phyloP scores from a whole-genome alignment of 2,888 invertebrate species.

The Trachelus iudaicus region DNA sequence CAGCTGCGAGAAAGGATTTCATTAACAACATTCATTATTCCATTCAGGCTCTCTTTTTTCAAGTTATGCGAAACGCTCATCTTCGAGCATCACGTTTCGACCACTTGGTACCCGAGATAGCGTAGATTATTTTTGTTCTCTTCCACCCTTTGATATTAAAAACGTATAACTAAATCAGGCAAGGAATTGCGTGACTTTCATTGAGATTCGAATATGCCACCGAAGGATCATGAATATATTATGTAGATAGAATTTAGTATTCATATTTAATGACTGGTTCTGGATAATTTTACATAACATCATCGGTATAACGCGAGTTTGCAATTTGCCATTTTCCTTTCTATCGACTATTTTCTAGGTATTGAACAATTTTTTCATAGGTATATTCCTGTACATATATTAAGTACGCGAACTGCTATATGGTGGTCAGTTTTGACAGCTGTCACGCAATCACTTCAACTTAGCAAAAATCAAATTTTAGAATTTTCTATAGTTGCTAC shows the following conservation, averaged over 20 bases:
- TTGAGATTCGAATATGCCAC: background rate
- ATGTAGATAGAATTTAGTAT: background rate
- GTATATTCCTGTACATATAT: background rate
- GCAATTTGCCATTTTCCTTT: background rate
- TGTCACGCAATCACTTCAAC: background rate
- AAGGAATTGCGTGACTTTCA: background rate
- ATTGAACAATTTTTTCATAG: background rate
- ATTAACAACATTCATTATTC: slow-evolving; percentile 26
- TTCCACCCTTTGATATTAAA: background rate
- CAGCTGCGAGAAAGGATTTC: slow-evolving; percentile 41
- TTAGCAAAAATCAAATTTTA: background rate
- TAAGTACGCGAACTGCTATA: background rate
- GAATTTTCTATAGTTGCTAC: background rate
- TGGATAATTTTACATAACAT: background rate
- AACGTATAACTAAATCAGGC: background rate
- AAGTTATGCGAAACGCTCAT: background rate
- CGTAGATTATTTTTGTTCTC: background rate
- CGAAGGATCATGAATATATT: background rate
- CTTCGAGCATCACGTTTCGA: no score
- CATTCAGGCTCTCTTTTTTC: background rate
- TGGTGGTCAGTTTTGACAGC: background rate
- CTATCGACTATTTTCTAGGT: background rate
- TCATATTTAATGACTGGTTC: background rate
- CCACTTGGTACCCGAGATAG: no score
- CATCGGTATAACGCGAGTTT: background rate